These are phyloP conservation scores for sheep (Ovis aries) DNA, from an alignment of 2,113 vertebrate species.

Conservation along the genomic window ARS-UI_Ramb_v3.0 NC_056064.1:59344001-59344500, in stretches of 20 bases:
- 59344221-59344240: accelerated
- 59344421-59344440: background rate
- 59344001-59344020: background rate
- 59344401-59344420: background rate
- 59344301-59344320: background rate
- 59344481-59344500: background rate
- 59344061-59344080: background rate
- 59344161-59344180: background rate
- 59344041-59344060: background rate
- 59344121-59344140: too few relatives aligned
- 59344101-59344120: background rate
- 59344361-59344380: background rate
- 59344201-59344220: accelerated
- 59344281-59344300: background rate
- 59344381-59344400: background rate
- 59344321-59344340: background rate
- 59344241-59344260: accelerated
- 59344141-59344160: accelerated
- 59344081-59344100: background rate
- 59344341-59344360: background rate
- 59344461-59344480: background rate
- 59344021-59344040: background rate
- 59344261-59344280: background rate
- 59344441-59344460: background rate
- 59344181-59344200: background rate